A percentile compares a stretch with the other conserved stretches of the same genome.
Evolutionary conservation across 1,140 invertebrate species (phyloP).

Genomic region (Phymastichus coffea): DNA sequence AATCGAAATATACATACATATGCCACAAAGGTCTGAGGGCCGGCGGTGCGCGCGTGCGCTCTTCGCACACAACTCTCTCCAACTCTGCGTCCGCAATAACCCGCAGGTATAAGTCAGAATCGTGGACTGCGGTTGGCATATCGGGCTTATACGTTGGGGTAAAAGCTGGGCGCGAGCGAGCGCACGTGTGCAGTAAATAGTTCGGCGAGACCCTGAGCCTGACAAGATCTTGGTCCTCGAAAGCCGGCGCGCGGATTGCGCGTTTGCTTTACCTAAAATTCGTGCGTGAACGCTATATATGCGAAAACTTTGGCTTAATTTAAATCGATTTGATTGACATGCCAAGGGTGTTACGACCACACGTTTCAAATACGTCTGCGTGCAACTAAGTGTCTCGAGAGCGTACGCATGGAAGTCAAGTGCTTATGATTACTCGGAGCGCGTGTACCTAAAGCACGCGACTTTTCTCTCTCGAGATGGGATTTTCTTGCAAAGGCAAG

Average conservation of each 20-base stretch:
- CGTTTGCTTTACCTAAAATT: conserved; percentile 23
- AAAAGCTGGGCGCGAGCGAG: not conserved
- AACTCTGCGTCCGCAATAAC: conserved; percentile 9
- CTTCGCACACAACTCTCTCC: too few species aligned
- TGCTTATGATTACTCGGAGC: conserved; percentile 22
- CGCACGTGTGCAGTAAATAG: conserved; percentile 25
- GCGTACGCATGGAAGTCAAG: conserved; percentile 16
- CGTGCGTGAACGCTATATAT: conserved; percentile 7
- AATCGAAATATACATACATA: not conserved
- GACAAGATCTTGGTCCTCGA: conserved; percentile 50
- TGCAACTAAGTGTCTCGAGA: not conserved
- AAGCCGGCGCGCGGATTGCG: conserved; percentile 35
- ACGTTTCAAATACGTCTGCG: too few species aligned
- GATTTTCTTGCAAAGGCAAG: too few species aligned
- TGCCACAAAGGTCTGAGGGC: not conserved
- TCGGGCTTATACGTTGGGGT: conserved; percentile 13
- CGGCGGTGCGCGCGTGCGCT: not conserved
- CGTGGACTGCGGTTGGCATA: conserved; percentile 44
- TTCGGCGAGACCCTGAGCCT: conserved; percentile 41
- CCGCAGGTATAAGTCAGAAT: conserved; percentile 32
- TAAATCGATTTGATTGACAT: conserved; percentile 30
- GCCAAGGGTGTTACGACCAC: too few species aligned
- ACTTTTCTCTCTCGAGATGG: conserved; percentile 19
- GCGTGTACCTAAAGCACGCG: too few species aligned
- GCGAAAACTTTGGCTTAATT: conserved; percentile 30